Base-by-base conservation (phyloP, 2,888 invertebrate species). In the Altica lythri region DNA sequence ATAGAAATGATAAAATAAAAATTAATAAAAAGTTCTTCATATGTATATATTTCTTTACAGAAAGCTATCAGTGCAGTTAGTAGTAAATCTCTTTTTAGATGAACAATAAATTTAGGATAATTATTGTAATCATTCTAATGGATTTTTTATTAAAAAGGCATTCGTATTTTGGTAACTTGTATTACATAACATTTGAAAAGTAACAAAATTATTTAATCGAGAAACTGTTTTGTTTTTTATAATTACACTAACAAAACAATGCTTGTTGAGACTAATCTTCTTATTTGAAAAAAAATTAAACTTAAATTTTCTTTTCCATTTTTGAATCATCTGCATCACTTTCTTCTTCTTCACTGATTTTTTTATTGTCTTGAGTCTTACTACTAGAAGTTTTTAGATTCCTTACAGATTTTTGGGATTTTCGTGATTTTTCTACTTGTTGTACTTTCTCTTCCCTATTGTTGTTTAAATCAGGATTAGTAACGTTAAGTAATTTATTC, bases 271-370 rank as follows among this genome's bases (percentile, higher is more conserved):
- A n/a, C n/a, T n/a, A n/a, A n/a, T n/a, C n/a, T n/a, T n/a, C n/a
- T 29, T 29, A 29, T 16, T 14, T 16, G 5, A 17, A 2, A 4
- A 9, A 37, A 35, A 22, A 10, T 27, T 6, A 25, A 35, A 44
- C 2, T 71, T 67, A 72, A 69, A 70, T 70, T 72, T 74, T 69
- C 40, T 77, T 76, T 62, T 70, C 73, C 46, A 78, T 68, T 69
- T 77, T 67, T 44, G 62, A 60, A 27, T 65, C 59, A 52, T 69
- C 68, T 12, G 37, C 13, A 62, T 71, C 69, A 60, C 72, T 66
- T 66, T 68, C 49, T 66, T 68, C 49, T 66, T 18, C 1, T 13
- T 57, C 55, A 42, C 14, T 16, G n/a, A 16, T 12, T 4, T 38
- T 40, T 30, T 51, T 55, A 14, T 10, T 50, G 13, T 50, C 38